Conservation (phyloP, 30 jellyfish, hydroid and myxozoan genomes). For the Cassiopea andromeda region DNA sequence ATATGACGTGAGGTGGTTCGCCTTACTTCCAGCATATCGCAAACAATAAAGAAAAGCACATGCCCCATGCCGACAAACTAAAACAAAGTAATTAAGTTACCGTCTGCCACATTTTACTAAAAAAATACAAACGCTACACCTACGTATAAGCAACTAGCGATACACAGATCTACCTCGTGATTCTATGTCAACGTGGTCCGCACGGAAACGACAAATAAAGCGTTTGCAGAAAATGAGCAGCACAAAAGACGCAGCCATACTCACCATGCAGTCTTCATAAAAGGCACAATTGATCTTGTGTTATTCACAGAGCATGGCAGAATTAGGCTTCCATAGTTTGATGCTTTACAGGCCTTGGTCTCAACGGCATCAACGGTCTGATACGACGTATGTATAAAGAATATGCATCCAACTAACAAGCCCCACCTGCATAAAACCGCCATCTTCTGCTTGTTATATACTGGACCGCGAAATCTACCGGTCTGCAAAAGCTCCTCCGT, state of each 20-base stretch:
- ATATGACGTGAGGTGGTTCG: too few relatives aligned
- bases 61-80: too few relatives aligned
- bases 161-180: background rate
- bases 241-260: background rate
- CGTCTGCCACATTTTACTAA: too few relatives aligned
- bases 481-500: too few relatives aligned
- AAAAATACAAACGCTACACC: too few relatives aligned
- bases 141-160: background rate
- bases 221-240: conserved; percentile 35
- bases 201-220: background rate
- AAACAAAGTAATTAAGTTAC: too few relatives aligned
- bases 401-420: background rate
- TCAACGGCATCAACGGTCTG: background rate
- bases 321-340: conserved; percentile 52
- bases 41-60: too few relatives aligned
- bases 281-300: conserved; percentile 70
- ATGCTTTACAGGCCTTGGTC: conserved; percentile 13
- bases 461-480: background rate
- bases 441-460: conserved; percentile 6
- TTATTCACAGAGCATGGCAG: conserved; percentile 52
- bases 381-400: background rate
- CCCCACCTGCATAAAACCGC: conserved; percentile 5
- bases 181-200: background rate
- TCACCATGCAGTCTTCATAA: conserved; percentile 54
- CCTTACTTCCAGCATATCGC: too few relatives aligned